Evolutionary conservation across 2,888 invertebrate genomes (phyloP).

Genomic region (Brachypalpus laphriformis): DNA sequence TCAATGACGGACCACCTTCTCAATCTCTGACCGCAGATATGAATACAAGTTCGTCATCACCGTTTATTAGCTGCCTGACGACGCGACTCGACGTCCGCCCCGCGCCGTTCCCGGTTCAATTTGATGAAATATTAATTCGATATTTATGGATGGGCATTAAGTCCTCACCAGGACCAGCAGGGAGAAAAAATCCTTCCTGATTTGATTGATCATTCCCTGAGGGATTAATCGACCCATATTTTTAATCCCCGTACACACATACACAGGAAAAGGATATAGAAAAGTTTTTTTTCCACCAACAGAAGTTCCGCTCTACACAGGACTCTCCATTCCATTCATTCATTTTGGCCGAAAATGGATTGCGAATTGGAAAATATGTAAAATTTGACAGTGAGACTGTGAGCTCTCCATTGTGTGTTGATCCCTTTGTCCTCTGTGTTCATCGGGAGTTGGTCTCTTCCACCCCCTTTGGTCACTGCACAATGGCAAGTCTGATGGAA

Average conservation of each 20-base stretch:
- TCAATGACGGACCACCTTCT: slow-evolving; percentile 46
- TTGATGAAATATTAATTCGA: slow-evolving; percentile 74
- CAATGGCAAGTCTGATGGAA: slow-evolving; percentile 72
- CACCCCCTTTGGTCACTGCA: slow-evolving; percentile 54
- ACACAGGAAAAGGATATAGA: slow-evolving; percentile 22
- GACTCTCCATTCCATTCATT: slow-evolving; percentile 35
- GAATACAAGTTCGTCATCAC: slow-evolving; percentile 42
- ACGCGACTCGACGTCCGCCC: slow-evolving; percentile 28
- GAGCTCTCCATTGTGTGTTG: slow-evolving; percentile 68
- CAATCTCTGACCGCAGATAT: slow-evolving; percentile 44
- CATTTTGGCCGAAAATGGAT: slow-evolving; percentile 55
- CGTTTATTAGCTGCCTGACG: slow-evolving; percentile 67
- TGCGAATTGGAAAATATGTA: slow-evolving; percentile 71
- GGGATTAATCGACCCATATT: slow-evolving; percentile 77
- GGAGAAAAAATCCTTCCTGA: slow-evolving; percentile 74
- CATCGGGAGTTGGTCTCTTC: slow-evolving; percentile 57
- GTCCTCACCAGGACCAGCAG: slow-evolving; percentile 44
- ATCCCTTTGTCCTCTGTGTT: slow-evolving; percentile 70
- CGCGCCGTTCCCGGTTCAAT: slow-evolving; percentile 61
- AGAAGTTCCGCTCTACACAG: slow-evolving; percentile 43
- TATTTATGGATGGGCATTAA: slow-evolving; percentile 73
- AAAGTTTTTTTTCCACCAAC: slow-evolving; percentile 1
- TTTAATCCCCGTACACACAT: slow-evolving; percentile 40
- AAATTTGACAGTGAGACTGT: slow-evolving; percentile 71
- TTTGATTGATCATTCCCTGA: slow-evolving; percentile 83